Evolutionary conservation across 1,140 invertebrate genomes (phyloP), one percentile per base, ranked within the genome.

Genomic region (Saxidomus purpurata): DNA sequence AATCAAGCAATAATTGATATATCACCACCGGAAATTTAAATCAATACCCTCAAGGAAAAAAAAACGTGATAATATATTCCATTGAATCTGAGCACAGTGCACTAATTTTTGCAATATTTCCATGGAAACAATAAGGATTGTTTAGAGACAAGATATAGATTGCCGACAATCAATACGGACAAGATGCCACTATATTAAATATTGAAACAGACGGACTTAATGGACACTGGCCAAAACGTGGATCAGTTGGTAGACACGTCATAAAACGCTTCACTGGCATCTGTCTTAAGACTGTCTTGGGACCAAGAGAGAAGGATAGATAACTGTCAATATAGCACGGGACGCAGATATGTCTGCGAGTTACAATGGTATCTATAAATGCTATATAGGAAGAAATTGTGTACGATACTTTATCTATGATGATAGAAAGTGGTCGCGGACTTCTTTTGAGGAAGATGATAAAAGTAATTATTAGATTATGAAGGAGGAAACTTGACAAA

Each of bases 141-240:
- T 71, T 71, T n/a, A 71, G 22, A 38, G 67, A 71, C 67, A 19
- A 71, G 67, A 36, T 71, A 71, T 71, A 19, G 22, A 28, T 71
- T 8, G 25, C 28, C 4, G 19, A 13, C 17, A 19, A 71, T 71
- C 67, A 28, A 71, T 71, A 71, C 13, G 67, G 67, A 8, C 34
- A 71, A 36, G 67, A 71, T 71, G 67, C 13, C 38, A 15, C 36
- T 38, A 40, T 40, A 71, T 36, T 38, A 71, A 36, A 40, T 71
- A 71, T 71, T 40, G 67, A 71, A 71, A 38, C 67, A 38, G 17
- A 22, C 34, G 36, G 67, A 19, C 34, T 38, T 3, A 11, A 38
- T 36, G 67, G 36, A n/a, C 67, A 40, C 8, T 38, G 15, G 67
- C 34, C 9, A 40, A 36, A 38, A 28, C 38, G 13, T 8, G 67